phyloP scores from a whole-genome alignment of 2,797 vertebrate genomes.

The Morus bassanus region DNA sequence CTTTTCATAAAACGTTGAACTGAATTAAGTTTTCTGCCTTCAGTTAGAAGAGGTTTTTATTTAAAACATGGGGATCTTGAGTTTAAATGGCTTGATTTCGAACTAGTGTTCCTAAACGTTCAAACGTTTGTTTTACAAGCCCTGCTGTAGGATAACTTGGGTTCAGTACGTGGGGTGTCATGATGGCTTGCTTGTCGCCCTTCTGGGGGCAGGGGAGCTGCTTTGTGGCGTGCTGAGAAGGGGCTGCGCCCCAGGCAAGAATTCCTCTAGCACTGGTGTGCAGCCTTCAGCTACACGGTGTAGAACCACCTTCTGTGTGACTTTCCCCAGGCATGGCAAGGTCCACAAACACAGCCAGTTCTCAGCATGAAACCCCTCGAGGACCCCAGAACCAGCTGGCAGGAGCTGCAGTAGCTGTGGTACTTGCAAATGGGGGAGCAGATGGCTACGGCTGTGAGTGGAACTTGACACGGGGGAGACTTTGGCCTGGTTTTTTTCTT shows the following conservation, averaged over 20 bases:
- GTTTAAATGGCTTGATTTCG: neutral
- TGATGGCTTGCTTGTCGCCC: neutral
- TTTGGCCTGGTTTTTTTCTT: neutral
- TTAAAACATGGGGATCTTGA: neutral
- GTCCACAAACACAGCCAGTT: neutral
- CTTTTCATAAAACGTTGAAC: neutral
- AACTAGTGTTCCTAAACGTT: neutral
- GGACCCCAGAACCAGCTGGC: slow-evolving; percentile 24
- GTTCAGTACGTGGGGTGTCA: neutral
- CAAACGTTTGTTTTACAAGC: neutral
- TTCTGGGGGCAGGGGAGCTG: neutral
- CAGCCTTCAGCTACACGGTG: neutral
- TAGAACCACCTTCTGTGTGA: neutral
- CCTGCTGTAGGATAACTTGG: neutral
- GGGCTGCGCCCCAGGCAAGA: neutral
- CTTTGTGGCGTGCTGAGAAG: neutral
- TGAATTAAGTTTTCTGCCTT: neutral
- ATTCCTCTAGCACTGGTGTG: neutral
- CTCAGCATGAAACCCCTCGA: neutral
- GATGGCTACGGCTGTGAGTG: neutral
- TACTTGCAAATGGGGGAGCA: neutral
- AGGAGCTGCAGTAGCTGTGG: neutral
- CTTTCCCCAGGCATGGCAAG: neutral
- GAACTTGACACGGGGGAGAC: neutral
- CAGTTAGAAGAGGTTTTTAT: neutral